Evolutionary conservation across 2,797 vertebrate species (phyloP), one percentile per base, ranked within the genome.

Genomic region (Danio kyathit): DNA sequence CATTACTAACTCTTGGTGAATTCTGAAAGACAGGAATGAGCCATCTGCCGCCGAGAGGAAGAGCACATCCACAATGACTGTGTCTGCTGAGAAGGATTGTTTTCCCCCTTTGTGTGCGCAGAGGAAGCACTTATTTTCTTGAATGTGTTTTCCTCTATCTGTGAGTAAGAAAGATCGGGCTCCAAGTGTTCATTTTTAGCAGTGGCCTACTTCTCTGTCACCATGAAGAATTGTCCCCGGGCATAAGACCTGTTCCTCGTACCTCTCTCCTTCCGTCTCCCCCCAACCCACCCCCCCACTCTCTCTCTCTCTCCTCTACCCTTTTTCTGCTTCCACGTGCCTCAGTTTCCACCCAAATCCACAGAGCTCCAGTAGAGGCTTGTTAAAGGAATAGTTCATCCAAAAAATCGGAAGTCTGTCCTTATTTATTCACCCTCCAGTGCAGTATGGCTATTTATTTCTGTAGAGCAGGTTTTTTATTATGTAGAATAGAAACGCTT

Each of bases 151-250:
- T 54, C 49, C n/a, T 54, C 51, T 48, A 65, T 81, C 75, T 79
- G 74, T 57, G 79, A 74, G 76, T 63, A 78, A 59, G 54, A 64
- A 61, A 70, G 65, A 79, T 72, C 38, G 44, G 49, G 76, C 74
- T 81, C 43, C 48, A 59, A 73, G 65, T 64, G 73, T 81, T 79
- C 76, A 84, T 81, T 81, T 81, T 82, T 84, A 79, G 83, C 79
- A 41, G 38, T 84, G 83, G 74, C 83, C 83, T 84, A 84, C 71
- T 84, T 84, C 64, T 79, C 54, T 70, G 64, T 82, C 56, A 82
- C 79, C 79, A 60, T 84, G 69, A 82, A 78, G 80, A 84, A 78
- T 77, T 54, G 61, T 82, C 83, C 79, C 56, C 51, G 60, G 80
- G 66, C 80, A 82, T 66, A 69, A 74, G 41, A 59, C 74, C 76